Percentiles rank a stretch among this genome's conserved stretches.
Evolutionary conservation across 2,888 invertebrate genomes (phyloP).

Genomic region (Eupsilia transversa): DNA sequence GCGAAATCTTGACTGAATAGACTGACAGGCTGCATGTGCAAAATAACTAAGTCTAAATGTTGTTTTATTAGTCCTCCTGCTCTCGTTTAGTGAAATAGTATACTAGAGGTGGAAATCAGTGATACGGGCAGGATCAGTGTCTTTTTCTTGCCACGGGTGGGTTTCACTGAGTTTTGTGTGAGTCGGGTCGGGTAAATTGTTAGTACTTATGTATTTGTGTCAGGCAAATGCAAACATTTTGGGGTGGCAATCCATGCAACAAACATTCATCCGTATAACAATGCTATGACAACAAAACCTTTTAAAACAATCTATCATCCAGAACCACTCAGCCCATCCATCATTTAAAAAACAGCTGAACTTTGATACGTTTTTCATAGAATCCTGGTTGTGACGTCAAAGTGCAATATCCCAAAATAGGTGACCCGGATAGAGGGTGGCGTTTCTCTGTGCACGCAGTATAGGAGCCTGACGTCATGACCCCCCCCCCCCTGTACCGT

Average conservation of each 20-base stretch:
- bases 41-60: neutral
- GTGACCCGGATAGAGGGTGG: slow-evolving; percentile 80
- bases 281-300: neutral
- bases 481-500: slow-evolving; percentile 44
- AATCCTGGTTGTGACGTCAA: slow-evolving; percentile 68
- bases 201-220: neutral
- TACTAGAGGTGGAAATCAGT: neutral
- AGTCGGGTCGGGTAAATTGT: neutral
- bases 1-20: neutral
- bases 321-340: slow-evolving; percentile 3
- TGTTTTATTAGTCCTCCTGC: too few relatives aligned
- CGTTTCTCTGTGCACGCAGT: slow-evolving; percentile 77
- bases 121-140: neutral
- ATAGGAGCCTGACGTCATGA: slow-evolving; percentile 82
- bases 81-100: neutral
- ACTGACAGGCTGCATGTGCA: neutral
- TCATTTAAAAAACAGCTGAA: slow-evolving; percentile 12
- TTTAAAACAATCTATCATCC: slow-evolving; percentile 4
- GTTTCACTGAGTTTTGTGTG: neutral
- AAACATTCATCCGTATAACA: neutral
- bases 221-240: neutral
- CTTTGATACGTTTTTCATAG: slow-evolving; percentile 33
- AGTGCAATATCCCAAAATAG: slow-evolving; percentile 83
- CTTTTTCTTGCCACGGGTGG: neutral
- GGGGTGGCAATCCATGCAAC: neutral